Evolutionary conservation across 2,113 vertebrate genomes (phyloP), one percentile per base, ranked within the genome.

Genomic region (Dicentrarchus labrax): DNA sequence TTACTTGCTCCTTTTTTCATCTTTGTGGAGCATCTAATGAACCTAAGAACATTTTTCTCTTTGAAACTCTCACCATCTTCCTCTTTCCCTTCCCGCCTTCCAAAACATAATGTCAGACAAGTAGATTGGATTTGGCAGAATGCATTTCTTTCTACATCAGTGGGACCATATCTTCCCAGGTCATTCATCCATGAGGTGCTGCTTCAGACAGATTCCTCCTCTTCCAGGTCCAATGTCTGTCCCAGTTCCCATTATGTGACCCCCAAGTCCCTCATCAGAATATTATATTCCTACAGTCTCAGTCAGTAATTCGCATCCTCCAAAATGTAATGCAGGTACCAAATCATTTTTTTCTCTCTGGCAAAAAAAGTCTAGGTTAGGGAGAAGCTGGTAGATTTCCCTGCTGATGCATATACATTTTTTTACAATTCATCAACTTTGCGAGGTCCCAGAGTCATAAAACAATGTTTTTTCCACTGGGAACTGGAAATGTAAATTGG

Each of bases 111-210:
- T 45, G 76, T 82, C 72, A 80, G 45, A 71, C 75, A 21, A 69
- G 66, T 39, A 81, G 66, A 89, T 76, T 88, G 82, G 81, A 90
- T 88, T 86, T 83, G 71, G 75, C 78, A 72, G 56, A 88, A 59
- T 64, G 61, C 57, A 72, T 84, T 83, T 86, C 21, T 70, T 8
- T 83, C 70, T 24, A 11, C 22, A 2, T 72, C 75, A 73, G 21
- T 41, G 80, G 88, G 84, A 80, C 77, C 67, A 17, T 50, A 70
- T 62, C 50, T 62, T 85, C 74, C 80, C 56, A 16, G 61, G 56
- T 70, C 83, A 83, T 85, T 61, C 82, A 88, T 86, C 86, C 78
- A 73, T 80, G 61, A 83, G 75, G 70, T 65, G 51, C 59, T 39
- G 64, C 82, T 82, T 80, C 64, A 64, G 11, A 47, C 81, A 73